Evolutionary conservation across 2,888 invertebrate species (phyloP).

Genomic region (Habroteleia sp.): DNA sequence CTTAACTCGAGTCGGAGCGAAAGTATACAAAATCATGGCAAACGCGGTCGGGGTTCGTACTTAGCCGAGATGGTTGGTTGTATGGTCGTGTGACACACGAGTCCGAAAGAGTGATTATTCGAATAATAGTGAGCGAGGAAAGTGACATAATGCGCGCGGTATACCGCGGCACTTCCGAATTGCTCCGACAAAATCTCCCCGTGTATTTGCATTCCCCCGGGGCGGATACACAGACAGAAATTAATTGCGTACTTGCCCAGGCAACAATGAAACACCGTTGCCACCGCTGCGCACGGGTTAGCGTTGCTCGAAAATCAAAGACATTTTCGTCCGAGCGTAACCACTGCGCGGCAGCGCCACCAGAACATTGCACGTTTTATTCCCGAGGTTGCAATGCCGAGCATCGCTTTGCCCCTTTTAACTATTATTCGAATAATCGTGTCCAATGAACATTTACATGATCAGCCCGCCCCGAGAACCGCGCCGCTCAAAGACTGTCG

Average conservation of each 20-base stretch:
- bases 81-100: slow-evolving; percentile 18
- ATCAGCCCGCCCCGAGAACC: slow-evolving; percentile 16
- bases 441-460: slow-evolving; percentile 61
- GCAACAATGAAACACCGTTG: slow-evolving; percentile 73
- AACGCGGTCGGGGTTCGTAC: slow-evolving; percentile 20
- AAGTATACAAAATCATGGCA: slow-evolving; percentile 47
- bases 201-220: slow-evolving; percentile 75
- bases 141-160: slow-evolving; percentile 77
- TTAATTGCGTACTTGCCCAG: slow-evolving; percentile 78
- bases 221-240: slow-evolving; percentile 74
- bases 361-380: slow-evolving; percentile 50
- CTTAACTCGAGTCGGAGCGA: slow-evolving; percentile 25
- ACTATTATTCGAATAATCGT: slow-evolving; percentile 60
- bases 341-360: slow-evolving; percentile 43
- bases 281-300: slow-evolving; percentile 56
- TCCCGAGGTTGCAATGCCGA: slow-evolving; percentile 18
- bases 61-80: slow-evolving; percentile 8
- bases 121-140: slow-evolving; percentile 66
- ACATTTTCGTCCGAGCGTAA: slow-evolving; percentile 69
- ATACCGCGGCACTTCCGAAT: slow-evolving; percentile 78
- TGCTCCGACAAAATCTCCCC: slow-evolving; percentile 76
- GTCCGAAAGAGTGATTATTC: slow-evolving; percentile 66
- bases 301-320: slow-evolving; percentile 71
- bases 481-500: slow-evolving; percentile 26
- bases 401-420: slow-evolving; percentile 38